These are phyloP conservation scores for Poecilia picta DNA, from an alignment of 2,797 vertebrate genomes.

Conservation along the genomic window DNA sequence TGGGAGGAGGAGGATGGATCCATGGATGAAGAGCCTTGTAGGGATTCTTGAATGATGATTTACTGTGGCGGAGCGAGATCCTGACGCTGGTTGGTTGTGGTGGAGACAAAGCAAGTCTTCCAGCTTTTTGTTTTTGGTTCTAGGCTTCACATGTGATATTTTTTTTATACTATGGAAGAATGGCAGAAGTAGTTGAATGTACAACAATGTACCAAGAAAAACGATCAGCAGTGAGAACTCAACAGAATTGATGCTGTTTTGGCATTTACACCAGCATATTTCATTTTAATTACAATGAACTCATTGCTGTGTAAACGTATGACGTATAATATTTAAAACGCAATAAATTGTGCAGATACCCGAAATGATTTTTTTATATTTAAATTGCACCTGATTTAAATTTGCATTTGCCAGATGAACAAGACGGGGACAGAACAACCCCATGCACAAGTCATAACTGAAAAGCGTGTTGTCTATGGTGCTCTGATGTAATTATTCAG, in stretches of 20 bases:
- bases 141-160: neutral
- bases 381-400: conserved; percentile 18
- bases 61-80: too few relatives aligned
- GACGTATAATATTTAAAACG: conserved; percentile 25
- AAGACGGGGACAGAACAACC: conserved; percentile 17
- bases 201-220: neutral
- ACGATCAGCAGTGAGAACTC: neutral
- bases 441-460: conserved; percentile 14
- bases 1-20: too few relatives aligned
- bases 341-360: neutral
- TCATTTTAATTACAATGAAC: neutral
- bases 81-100: too few relatives aligned
- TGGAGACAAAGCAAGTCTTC: too few relatives aligned
- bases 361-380: conserved; percentile 37
- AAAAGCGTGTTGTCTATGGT: conserved; percentile 15
- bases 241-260: neutral
- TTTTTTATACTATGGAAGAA: neutral
- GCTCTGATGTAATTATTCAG: conserved; percentile 60
- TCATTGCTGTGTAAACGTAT: neutral
- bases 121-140: too few relatives aligned
- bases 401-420: conserved; percentile 22
- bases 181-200: neutral
- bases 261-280: neutral
- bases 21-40: too few relatives aligned
- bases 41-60: too few relatives aligned